Percentiles rank a stretch among this genome's conserved stretches.
These are phyloP conservation scores for Ursus arctos DNA, from an alignment of 2,113 vertebrate genomes.

Conservation along the genomic window DNA sequence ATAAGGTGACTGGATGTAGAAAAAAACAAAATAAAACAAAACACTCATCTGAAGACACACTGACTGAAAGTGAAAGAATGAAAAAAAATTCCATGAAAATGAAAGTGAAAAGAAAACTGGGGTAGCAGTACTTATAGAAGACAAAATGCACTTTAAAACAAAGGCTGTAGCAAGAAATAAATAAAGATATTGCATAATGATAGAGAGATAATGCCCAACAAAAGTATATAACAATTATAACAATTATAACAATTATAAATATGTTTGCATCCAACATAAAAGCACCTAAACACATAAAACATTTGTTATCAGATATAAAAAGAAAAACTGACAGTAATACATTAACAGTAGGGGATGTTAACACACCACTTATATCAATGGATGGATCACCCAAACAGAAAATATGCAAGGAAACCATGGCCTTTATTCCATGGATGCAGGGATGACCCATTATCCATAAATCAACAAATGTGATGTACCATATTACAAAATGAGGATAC, in stretches of 20 bases:
- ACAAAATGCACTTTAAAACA: not conserved
- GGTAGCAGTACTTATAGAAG: not conserved
- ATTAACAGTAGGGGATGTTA: not conserved
- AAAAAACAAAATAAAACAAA: not conserved
- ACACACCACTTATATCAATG: not conserved
- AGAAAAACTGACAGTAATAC: not conserved
- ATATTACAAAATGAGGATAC: not conserved
- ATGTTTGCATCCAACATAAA: not conserved
- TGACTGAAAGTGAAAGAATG: not conserved
- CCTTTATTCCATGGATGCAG: not conserved
- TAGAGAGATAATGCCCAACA: not conserved
- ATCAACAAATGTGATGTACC: not conserved
- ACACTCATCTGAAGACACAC: not conserved
- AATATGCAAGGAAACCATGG: not conserved
- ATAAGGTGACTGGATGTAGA: not conserved
- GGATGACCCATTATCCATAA: not conserved
- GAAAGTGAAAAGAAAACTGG: not conserved
- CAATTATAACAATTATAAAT: not conserved
- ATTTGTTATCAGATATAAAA: not conserved
- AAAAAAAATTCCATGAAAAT: not conserved
- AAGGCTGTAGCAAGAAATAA: not conserved
- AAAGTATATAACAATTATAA: not conserved
- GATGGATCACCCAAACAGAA: not conserved
- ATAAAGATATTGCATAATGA: not conserved
- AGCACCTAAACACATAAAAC: not conserved